Percentiles rank a stretch among this genome's conserved stretches.
phyloP scores from a whole-genome alignment of 2,888 invertebrate species.

The Periphyllus acericola region DNA sequence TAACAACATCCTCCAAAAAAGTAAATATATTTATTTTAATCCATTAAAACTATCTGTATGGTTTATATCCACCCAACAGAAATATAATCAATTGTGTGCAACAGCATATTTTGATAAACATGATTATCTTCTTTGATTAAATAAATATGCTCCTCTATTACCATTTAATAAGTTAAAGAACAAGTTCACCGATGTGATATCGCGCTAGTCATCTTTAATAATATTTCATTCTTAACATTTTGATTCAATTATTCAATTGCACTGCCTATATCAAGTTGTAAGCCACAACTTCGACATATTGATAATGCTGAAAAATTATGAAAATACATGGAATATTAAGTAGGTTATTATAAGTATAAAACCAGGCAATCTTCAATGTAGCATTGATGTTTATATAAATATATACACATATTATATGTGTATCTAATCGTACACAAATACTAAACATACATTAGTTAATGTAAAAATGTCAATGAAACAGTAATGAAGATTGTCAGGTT shows the following conservation, averaged over 20 bases:
- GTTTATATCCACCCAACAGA: no score
- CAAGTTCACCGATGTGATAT: not conserved
- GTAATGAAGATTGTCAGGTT: constrained; percentile 51
- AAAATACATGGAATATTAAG: constrained; percentile 46
- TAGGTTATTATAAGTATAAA: constrained; percentile 26
- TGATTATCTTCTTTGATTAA: not conserved
- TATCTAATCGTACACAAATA: not conserved
- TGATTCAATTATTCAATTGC: constrained; percentile 22
- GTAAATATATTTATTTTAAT: no score
- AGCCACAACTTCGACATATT: constrained; percentile 3
- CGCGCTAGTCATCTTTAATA: not conserved
- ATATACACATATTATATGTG: not conserved
- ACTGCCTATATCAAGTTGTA: constrained; percentile 1
- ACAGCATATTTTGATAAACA: not conserved
- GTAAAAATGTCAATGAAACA: not conserved
- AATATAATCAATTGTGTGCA: no score
- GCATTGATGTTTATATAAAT: not conserved
- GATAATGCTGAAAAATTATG: constrained; percentile 49
- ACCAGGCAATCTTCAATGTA: constrained; percentile 49
- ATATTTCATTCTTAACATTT: not conserved
- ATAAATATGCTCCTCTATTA: not conserved
- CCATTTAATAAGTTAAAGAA: not conserved
- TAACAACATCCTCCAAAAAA: no score
- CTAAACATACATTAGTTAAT: not conserved
- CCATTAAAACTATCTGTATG: no score